Conservation (phyloP, 37 sponge, comb jelly and placozoan species). For the Bolinopsis microptera region DNA sequence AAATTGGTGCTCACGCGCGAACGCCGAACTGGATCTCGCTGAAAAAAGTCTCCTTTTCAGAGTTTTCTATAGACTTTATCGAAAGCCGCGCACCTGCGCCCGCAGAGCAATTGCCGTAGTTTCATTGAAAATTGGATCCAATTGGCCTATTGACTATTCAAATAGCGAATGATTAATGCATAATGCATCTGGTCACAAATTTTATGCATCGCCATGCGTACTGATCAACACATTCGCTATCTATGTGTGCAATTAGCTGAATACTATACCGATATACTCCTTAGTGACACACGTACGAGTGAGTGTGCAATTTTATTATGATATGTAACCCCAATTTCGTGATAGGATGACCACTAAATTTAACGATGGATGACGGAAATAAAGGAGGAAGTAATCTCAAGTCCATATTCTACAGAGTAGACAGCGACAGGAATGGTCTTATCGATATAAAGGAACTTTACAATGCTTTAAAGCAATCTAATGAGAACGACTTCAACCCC, state of each 20-base stretch:
- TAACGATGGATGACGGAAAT: not conserved
- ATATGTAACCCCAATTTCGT: not conserved
- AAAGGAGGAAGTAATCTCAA: not conserved
- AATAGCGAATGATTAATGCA: not conserved
- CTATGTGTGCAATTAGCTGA: not conserved
- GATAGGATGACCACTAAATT: not conserved
- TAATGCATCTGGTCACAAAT: not conserved
- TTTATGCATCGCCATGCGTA: too few relatives aligned
- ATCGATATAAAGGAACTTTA: conserved; percentile 36
- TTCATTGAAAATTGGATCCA: not conserved
- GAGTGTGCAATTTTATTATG: too few relatives aligned
- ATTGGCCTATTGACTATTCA: not conserved
- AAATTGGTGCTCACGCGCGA: not conserved
- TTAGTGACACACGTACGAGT: too few relatives aligned
- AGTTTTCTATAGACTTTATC: not conserved
- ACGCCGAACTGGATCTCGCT: not conserved
- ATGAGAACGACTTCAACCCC: conserved; percentile 4
- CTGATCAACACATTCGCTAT: not conserved
- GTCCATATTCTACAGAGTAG: conserved; percentile 8
- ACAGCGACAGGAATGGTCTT: not conserved
- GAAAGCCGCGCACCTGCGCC: not conserved
- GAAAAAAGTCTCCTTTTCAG: not conserved
- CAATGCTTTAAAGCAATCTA: not conserved
- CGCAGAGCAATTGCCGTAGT: not conserved
- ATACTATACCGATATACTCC: not conserved